Evolutionary conservation across 1,140 invertebrate species (phyloP).

Genomic region (Drosophila pseudoobscura): DNA sequence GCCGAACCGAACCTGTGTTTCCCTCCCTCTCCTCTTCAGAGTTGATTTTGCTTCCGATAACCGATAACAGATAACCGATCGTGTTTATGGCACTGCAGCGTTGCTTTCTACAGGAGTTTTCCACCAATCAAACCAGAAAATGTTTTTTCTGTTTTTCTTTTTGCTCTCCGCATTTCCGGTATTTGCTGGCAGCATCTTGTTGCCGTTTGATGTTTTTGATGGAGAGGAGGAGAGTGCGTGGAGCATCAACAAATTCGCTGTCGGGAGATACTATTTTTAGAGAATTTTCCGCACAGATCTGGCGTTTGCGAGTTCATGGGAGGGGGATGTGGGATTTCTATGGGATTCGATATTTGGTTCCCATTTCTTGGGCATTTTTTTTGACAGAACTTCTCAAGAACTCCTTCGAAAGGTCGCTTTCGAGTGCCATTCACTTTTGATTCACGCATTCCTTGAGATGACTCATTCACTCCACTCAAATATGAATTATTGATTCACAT

Average conservation of each 20-base stretch:
- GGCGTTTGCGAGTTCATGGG: neutral
- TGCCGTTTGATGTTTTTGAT: constrained; percentile 32
- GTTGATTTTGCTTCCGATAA: too few relatives aligned
- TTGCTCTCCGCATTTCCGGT: constrained; percentile 35
- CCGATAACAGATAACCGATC: too few relatives aligned
- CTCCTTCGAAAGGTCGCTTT: too few relatives aligned
- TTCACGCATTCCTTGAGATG: neutral
- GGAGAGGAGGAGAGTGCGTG: neutral
- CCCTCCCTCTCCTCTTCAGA: too few relatives aligned
- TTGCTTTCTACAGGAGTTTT: neutral
- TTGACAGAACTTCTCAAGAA: too few relatives aligned
- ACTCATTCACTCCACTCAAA: neutral
- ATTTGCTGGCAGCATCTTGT: constrained; percentile 37
- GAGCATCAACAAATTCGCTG: constrained; percentile 27
- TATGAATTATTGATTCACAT: neutral
- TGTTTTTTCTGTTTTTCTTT: neutral
- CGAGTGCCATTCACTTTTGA: constrained; percentile 15
- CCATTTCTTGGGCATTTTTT: too few relatives aligned
- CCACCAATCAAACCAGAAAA: too few relatives aligned
- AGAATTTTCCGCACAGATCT: neutral
- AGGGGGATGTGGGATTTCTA: too few relatives aligned
- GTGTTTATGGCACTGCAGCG: too few relatives aligned
- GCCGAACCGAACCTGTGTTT: too few relatives aligned
- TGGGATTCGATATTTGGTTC: neutral
- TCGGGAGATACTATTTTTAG: constrained; percentile 25